These are phyloP conservation scores for Amphiprion clarkii DNA, from an alignment of 2,797 vertebrate species.

Conservation along the genomic window DNA sequence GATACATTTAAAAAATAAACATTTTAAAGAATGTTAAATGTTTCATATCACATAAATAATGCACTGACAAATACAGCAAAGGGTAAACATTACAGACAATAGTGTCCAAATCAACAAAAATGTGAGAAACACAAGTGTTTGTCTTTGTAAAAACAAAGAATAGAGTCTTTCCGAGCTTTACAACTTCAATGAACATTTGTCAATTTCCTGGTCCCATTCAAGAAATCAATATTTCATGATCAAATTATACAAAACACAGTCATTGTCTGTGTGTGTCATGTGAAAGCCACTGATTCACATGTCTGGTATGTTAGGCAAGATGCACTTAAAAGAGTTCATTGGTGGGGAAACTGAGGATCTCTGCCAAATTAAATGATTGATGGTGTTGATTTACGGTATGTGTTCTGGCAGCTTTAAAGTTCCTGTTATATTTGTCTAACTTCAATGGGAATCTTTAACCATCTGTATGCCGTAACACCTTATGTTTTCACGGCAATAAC, in stretches of 20 bases:
- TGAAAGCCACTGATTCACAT: neutral
- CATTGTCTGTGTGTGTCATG: neutral
- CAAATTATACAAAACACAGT: neutral
- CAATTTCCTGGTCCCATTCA: constrained; percentile 58
- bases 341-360: neutral
- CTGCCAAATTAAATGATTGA: neutral
- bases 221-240: neutral
- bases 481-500: neutral
- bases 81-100: constrained; percentile 22
- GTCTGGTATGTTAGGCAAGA: neutral
- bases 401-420: no score
- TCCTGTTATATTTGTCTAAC: neutral
- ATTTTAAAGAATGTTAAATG: constrained; percentile 40
- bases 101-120: constrained; percentile 18
- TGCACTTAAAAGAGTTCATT: neutral
- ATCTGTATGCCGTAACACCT: neutral
- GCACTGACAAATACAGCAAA: constrained; percentile 23
- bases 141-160: neutral
- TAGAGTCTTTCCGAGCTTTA: neutral
- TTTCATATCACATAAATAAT: constrained; percentile 54
- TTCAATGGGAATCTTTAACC: fast-evolving
- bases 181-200: constrained; percentile 6
- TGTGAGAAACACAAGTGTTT: constrained; percentile 1
- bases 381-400: neutral
- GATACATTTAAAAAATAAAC: constrained; percentile 12